phyloP scores from a whole-genome alignment of 2,113 vertebrate genomes.

The Nannospalax galili region DNA sequence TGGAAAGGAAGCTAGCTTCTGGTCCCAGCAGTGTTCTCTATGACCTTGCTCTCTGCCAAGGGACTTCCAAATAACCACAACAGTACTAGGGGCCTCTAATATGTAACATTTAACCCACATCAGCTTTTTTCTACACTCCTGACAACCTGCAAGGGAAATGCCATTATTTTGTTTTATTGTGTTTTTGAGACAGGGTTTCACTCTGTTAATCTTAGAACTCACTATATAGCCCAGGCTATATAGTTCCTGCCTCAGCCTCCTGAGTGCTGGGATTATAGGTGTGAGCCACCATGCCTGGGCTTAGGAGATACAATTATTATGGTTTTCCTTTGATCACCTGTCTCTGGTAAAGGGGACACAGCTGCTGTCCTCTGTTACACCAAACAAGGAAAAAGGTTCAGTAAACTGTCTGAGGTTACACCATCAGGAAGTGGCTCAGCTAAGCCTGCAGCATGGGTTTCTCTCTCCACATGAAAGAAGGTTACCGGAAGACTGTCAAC shows the following conservation, averaged over 20 bases:
- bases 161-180: background rate
- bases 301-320: background rate
- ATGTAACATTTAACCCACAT: background rate
- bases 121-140: background rate
- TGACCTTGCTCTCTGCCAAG: background rate
- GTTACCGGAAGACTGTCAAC: background rate
- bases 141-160: background rate
- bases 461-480: background rate
- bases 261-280: background rate
- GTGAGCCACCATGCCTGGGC: too few species aligned
- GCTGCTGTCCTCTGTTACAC: background rate
- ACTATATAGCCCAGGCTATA: background rate
- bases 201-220: background rate
- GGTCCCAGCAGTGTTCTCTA: background rate
- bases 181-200: background rate
- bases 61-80: too few species aligned
- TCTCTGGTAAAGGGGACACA: background rate
- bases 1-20: background rate
- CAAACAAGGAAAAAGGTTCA: background rate
- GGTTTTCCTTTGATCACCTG: background rate
- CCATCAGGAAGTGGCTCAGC: background rate
- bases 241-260: background rate
- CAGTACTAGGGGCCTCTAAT: background rate
- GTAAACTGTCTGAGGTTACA: background rate
- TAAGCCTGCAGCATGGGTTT: background rate